Evolutionary conservation across 2,888 invertebrate genomes (phyloP), one percentile per base, ranked within the genome.

Genomic region (Gasteruption jaculator): DNA sequence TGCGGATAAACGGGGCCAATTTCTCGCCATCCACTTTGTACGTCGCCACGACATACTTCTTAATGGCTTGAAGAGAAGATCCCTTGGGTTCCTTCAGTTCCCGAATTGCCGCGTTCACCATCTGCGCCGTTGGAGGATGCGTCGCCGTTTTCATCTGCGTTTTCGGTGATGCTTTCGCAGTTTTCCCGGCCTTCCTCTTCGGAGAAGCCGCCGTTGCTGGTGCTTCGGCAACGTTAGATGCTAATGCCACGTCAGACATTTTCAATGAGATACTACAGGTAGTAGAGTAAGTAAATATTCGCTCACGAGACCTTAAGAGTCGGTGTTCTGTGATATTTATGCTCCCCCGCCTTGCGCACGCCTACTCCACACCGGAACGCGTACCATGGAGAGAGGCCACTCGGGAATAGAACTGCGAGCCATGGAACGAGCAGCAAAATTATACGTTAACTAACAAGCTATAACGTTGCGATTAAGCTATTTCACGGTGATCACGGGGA

Each of bases 1-100:
- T 78, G 48, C 75, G 78, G 53, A 83, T 81, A 64, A 75, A 80
- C 2, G 74, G 74, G 1, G 76, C 73, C 31, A 77, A 58, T 54
- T 79, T 81, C 43, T 77, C 77, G 1, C 74, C 72, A 57, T 81
- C 81, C 5, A 80, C 71, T 44, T 77, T 77, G 73, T 81, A 80
- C 41, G 74, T 77, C 16, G 74, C 69, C 6, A 74, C 66, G 34
- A 84, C 75, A 61, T 78, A 82, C 57, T 83, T 83, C 61, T 81
- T 82, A 61, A 83, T 81, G 2, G 78, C 78, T 58, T 64, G 74
- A 48, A 68, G 57, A 1, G 80, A 80, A 1, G 80, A 81, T 19
- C 83, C 83, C 38, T 75, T 75, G 19, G 77, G 74, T 54, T 79
- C 77, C 54, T 77, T 76, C 34, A 79, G 58, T 38, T 68, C 63